Base-by-base conservation (phyloP, 2,797 vertebrate species). In the Ara ararauna region DNA sequence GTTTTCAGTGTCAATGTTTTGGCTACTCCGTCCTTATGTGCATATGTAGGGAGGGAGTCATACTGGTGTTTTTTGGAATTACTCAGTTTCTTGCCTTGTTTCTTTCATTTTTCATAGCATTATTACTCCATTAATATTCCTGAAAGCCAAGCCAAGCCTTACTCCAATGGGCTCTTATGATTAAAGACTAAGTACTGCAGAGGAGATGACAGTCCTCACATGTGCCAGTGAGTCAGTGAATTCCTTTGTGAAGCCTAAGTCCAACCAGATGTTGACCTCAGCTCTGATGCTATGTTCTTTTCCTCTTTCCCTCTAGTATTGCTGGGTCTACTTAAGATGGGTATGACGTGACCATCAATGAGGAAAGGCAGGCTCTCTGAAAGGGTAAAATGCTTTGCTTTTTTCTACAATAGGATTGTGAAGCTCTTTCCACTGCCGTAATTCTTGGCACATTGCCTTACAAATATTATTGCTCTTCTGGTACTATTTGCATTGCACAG, bases 181-280 rank as follows among this genome's bases (percentile, higher is more conserved):
- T 90, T 96, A 90, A 89, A 94, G 48, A 90, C 79, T 42, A 94
- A 95, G 86, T 50, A 90, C 34, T 77, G 65, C 94, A 83, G 85
- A 97, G 94, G 90, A 97, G 95, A 96, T 96, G 96, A 97, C 96
- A 96, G 80, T 95, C 87, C 65, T 97, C 83, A 95, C 87, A 95
- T 90, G 85, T 85, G 90, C 92, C 61, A 74, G 75, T 98, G 97
- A 97, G 94, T 98, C 97, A 97, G 94, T 91, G 81, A 96, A 94
- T 97, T 95, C 93, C 75, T 96, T 91, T 96, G 92, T 94, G 94
- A 95, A 97, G 95, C 83, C 90, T 96, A 96, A 98, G 92, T 96
- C 94, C 95, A 95, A 97, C 96, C 97, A 97, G 96, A 98, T 97
- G 97, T 97, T 97, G 97, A 96, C 94, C 93, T 98, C 76, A 73